Base-by-base conservation (phyloP, 1,140 invertebrate species). In the Drosophila lini region DNA sequence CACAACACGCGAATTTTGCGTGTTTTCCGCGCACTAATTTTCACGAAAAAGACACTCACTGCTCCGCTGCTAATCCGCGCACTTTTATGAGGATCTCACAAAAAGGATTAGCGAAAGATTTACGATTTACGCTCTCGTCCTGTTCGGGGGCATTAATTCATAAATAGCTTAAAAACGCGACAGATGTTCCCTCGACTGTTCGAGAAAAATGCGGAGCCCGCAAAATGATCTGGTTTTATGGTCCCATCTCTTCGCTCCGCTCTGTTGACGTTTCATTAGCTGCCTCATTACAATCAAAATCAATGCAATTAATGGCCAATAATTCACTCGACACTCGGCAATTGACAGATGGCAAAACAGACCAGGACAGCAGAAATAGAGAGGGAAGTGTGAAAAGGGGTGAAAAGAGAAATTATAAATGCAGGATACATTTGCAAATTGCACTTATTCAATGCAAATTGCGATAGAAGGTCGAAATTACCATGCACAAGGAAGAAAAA, bases 11-110 rank as follows among this genome's bases (percentile, higher is more conserved):
- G 84, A 83, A 40, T 83, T 88, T 88, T 88, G 50, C 83, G 83
- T 88, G 53, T 80, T 88, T 88, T 89, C 80, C 84, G 58, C 68
- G 73, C 73, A 81, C 78, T 59, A 85, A 85, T 84, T 85, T 80
- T 65, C 64, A n/a, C 57, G 59, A 65, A 69, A 41, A 70, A 57
- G 57, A 62, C 25, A 3, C 34, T 58, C 61, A 60, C 62, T 15
- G 57, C 58, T 52, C 16, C 5, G 28, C 32, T 41, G 44, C 53
- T 82, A 88, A 86, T 86, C 82, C 55, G 22, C 28, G 44, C 47
- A 38, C 59, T 40, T 44, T 70, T 80, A 68, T 74, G 45, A 44
- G 53, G 57, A 62, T 47, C 38, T 41, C 61, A 31, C 65, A 28
- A 74, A 82, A 83, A 83, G 80, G 80, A 83, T 83, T 83, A 76